A percentile compares a stretch with the other conserved stretches of the same genome.
Evolutionary conservation across 2,113 vertebrate species (phyloP).

Genomic region (Harpagus bidentatus): DNA sequence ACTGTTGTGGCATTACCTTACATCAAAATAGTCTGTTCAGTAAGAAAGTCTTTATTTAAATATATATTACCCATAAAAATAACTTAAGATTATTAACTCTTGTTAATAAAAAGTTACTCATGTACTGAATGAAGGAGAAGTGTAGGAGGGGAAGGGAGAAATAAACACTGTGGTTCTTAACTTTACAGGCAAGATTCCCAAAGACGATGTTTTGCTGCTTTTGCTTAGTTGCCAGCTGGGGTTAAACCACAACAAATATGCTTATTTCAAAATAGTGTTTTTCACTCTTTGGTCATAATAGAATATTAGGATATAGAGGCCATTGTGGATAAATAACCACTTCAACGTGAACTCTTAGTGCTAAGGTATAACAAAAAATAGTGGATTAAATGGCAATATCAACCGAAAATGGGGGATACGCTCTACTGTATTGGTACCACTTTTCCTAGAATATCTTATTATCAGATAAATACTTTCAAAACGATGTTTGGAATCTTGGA

Average conservation of each 20-base stretch:
- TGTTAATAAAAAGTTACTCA: neutral
- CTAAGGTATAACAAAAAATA: neutral
- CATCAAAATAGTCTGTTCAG: neutral
- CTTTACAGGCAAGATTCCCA: neutral
- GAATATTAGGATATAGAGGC: neutral
- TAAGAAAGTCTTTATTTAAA: neutral
- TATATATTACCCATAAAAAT: neutral
- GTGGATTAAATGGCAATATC: neutral
- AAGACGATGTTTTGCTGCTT: neutral
- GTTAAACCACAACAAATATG: neutral
- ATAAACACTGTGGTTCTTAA: neutral
- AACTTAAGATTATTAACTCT: neutral
- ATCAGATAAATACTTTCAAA: neutral
- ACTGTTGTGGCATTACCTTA: neutral
- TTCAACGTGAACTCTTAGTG: neutral
- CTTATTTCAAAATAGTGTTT: neutral
- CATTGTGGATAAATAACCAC: neutral
- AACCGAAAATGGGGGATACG: neutral
- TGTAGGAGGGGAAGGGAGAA: neutral
- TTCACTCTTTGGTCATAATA: neutral
- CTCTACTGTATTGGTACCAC: neutral
- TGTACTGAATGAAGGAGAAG: neutral
- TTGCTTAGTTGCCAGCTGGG: too few species aligned
- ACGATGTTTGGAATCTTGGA: neutral
- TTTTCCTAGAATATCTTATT: neutral